phyloP scores from a whole-genome alignment of 1,140 invertebrate species.

The Pectinophora gossypiella region DNA sequence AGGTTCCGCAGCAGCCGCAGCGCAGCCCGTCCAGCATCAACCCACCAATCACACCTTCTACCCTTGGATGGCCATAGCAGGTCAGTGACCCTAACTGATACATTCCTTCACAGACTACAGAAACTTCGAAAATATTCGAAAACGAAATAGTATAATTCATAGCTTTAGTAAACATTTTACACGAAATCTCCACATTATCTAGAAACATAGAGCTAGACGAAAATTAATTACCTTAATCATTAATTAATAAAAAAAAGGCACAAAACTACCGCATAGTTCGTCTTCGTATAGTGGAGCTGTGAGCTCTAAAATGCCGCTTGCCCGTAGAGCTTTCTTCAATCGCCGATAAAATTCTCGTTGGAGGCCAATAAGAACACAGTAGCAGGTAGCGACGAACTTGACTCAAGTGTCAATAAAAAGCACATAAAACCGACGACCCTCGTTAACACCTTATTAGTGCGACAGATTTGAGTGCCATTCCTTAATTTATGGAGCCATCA shows the following conservation, averaged over 20 bases:
- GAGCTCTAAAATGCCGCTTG: conserved; percentile 32
- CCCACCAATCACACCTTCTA: conserved; percentile 95
- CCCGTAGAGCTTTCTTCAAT: background rate
- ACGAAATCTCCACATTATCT: background rate
- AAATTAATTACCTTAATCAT: conserved; percentile 1
- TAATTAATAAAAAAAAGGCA: background rate
- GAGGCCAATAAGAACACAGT: conserved; percentile 48
- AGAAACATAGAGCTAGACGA: background rate
- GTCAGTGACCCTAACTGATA: conserved; percentile 77
- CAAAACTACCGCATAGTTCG: conserved; percentile 10
- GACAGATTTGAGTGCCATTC: conserved; percentile 56
- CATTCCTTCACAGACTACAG: background rate
- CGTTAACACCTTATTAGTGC: conserved; percentile 62
- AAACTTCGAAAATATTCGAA: background rate
- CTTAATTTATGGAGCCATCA: conserved; percentile 41
- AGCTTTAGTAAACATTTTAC: background rate
- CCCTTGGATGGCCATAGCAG: conserved; percentile 99
- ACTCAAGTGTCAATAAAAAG: conserved; percentile 59
- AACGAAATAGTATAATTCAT: background rate
- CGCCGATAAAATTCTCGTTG: conserved; percentile 23
- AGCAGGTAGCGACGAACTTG: conserved; percentile 36
- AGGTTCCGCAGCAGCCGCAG: conserved; percentile 84
- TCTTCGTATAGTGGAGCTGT: background rate
- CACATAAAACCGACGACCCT: conserved; percentile 61
- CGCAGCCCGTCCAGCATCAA: conserved; percentile 92